Conservation (phyloP, 2,888 invertebrate species). For the Drosophila rubida region DNA sequence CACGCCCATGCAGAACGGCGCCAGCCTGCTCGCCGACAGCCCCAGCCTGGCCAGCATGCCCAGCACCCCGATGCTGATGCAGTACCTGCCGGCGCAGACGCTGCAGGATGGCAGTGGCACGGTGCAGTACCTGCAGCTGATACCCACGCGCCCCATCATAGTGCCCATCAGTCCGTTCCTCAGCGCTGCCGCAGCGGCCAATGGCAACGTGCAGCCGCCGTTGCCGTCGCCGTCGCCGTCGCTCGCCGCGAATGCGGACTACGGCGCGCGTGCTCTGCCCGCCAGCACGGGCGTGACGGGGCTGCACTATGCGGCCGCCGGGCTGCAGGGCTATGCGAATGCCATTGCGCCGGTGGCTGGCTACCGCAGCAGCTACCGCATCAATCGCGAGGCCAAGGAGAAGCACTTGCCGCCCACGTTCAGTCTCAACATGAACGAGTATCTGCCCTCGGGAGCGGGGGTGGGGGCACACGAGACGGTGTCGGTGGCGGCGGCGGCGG, state of each 20-base stretch:
- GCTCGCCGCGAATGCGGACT: conserved; percentile 37
- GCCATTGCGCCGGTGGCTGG: conserved; percentile 47
- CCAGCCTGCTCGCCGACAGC: conserved; percentile 29
- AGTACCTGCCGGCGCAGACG: conserved; percentile 82
- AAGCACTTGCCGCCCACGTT: conserved; percentile 67
- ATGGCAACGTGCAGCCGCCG: conserved; percentile 11
- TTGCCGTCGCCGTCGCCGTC: conserved; percentile 20
- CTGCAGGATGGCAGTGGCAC: conserved; percentile 76
- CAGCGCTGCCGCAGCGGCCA: conserved; percentile 14
- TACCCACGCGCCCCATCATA: conserved; percentile 83
- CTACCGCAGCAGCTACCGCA: conserved; percentile 78
- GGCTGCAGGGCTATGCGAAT: conserved; percentile 72
- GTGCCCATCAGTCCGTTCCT: conserved; percentile 83
- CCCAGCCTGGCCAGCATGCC: conserved; percentile 50
- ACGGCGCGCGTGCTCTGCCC: conserved; percentile 49
- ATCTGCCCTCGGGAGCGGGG: conserved; percentile 69
- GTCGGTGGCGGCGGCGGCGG: conserved; percentile 35
- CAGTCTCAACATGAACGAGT: conserved; percentile 83
- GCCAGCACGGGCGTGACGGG: conserved; percentile 46
- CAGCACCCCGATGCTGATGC: conserved; percentile 83
- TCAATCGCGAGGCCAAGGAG: conserved; percentile 82
- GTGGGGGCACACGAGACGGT: no score
- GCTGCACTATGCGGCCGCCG: conserved; percentile 58
- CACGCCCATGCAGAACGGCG: conserved; percentile 75
- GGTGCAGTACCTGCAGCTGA: conserved; percentile 83